Evolutionary conservation across 2,888 invertebrate genomes (phyloP).

Genomic region (Phytoseiulus persimilis): DNA sequence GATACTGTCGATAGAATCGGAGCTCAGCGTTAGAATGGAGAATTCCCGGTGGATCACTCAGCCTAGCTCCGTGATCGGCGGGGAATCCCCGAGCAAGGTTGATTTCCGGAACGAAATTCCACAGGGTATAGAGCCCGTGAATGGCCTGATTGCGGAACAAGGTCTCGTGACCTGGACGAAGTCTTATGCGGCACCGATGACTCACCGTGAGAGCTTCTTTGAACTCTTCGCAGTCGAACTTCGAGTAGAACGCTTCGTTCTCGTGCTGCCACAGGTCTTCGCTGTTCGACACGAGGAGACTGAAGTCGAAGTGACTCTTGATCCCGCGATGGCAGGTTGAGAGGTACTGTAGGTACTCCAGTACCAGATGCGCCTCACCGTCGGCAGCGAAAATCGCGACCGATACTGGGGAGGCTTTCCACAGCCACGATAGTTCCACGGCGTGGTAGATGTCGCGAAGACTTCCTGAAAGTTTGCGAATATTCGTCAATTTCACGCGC

Average conservation of each 20-base stretch:
- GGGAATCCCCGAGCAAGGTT: too few species aligned
- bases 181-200: too few species aligned
- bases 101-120: too few species aligned
- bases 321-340: slow-evolving; percentile 15
- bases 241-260: slow-evolving; percentile 26
- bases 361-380: slow-evolving; percentile 22
- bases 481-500: not conserved
- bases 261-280: slow-evolving; percentile 5
- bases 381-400: slow-evolving; percentile 6
- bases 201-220: slow-evolving; percentile 11
- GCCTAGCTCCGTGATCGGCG: too few species aligned
- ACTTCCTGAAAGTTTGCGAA: slow-evolving; percentile 6
- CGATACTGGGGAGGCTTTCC: slow-evolving; percentile 18
- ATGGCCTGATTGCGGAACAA: too few species aligned
- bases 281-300: slow-evolving; percentile 20
- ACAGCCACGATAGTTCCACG: slow-evolving; percentile 19
- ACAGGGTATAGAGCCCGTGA: too few species aligned
- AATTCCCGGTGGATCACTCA: not conserved
- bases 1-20: not conserved
- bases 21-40: not conserved
- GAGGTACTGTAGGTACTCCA: slow-evolving; percentile 34
- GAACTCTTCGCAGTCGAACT: slow-evolving; percentile 31
- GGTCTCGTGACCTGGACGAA: too few species aligned
- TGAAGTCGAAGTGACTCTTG: slow-evolving; percentile 11
- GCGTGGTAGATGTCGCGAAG: slow-evolving; percentile 18